Conservation (phyloP, 2,797 vertebrate genomes). For the Otus scops region DNA sequence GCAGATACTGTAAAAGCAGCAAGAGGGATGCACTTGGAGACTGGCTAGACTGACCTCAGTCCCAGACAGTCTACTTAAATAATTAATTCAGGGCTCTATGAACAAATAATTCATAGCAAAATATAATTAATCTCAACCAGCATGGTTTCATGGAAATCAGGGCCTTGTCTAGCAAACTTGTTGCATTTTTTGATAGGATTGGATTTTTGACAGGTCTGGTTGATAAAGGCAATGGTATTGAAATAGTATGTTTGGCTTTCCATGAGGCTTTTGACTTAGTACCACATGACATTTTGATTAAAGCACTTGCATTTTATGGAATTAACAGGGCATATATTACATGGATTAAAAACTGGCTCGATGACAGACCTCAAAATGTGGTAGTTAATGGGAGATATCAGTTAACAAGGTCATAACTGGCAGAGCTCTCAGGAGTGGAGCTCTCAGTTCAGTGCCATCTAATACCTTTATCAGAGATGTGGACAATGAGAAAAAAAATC, state of each 20-base stretch:
- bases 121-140: constrained; percentile 26
- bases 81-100: constrained; percentile 34
- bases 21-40: not conserved
- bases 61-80: constrained; percentile 53
- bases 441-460: not conserved
- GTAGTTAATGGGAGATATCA: constrained; percentile 33
- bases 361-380: constrained; percentile 15
- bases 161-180: not conserved
- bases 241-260: constrained; percentile 19
- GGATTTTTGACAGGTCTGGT: not conserved
- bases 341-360: constrained; percentile 42
- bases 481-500: not conserved
- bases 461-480: not conserved
- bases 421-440: not conserved
- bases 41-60: constrained; percentile 49
- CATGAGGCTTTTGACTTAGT: not conserved
- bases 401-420: constrained; percentile 7
- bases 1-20: not conserved
- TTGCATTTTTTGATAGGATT: not conserved
- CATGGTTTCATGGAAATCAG: not conserved
- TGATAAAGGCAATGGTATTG: not conserved
- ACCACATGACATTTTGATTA: constrained; percentile 25
- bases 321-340: constrained; percentile 42
- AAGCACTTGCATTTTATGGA: constrained; percentile 47
- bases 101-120: constrained; percentile 58